Conservation (phyloP, 2,797 vertebrate genomes). For the Esox lucius region DNA sequence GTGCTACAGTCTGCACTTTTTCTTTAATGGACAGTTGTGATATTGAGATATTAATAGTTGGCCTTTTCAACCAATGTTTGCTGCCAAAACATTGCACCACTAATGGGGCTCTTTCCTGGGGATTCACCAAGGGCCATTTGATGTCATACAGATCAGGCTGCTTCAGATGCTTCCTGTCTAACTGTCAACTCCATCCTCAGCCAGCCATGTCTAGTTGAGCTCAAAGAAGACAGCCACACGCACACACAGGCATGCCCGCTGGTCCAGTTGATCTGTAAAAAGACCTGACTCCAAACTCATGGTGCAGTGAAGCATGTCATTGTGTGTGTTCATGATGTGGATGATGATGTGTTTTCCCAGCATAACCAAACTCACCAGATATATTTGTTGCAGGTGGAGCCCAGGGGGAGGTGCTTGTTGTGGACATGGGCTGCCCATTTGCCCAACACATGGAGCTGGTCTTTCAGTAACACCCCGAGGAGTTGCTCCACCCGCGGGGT, state of each 20-base stretch:
- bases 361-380: too few relatives aligned
- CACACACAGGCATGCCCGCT: too few relatives aligned
- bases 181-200: conserved; percentile 57
- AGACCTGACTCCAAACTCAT: conserved; percentile 56
- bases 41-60: conserved; percentile 48
- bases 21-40: conserved; percentile 39
- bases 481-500: too few relatives aligned
- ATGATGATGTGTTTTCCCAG: conserved; percentile 35
- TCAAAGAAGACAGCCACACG: conserved; percentile 51
- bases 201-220: conserved; percentile 47
- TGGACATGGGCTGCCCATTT: too few relatives aligned
- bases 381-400: too few relatives aligned
- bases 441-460: too few relatives aligned
- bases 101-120: conserved; percentile 29
- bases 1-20: conserved; percentile 31
- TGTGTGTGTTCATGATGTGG: neutral
- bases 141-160: conserved; percentile 62
- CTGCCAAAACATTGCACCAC: conserved; percentile 37
- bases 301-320: conserved; percentile 7
- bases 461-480: too few relatives aligned
- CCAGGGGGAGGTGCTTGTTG: too few relatives aligned
- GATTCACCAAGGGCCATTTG: conserved; percentile 47
- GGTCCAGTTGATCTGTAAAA: conserved; percentile 39
- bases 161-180: conserved; percentile 59
- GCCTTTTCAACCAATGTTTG: conserved; percentile 53